Evolutionary conservation across 2,888 invertebrate species (phyloP), one percentile per base, ranked within the genome.

Genomic region (Lasioglossum lativentre): DNA sequence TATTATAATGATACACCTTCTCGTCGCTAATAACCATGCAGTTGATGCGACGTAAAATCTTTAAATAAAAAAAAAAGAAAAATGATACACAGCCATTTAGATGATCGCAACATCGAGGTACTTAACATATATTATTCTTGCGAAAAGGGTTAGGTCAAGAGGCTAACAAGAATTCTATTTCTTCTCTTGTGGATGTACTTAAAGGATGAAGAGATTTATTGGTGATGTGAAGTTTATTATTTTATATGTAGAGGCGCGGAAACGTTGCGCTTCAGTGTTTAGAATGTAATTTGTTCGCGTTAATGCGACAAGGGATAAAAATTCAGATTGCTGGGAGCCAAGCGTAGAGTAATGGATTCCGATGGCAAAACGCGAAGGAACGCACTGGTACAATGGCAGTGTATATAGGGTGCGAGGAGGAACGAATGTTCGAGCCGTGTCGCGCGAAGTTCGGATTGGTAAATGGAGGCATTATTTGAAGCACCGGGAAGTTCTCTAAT

Each of bases 401-500:
- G 16, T 12, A 40, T 12, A 40, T 12, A 40, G n/a, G 40, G 42
- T n/a, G 27, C 14, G 42, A 56, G 16, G 34, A 30, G n/a, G 27
- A 19, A 45, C n/a, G 30, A 27, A 19, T 23, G 23, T 23, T 75
- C 34, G 45, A 77, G 38, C 2, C 40, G 38, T 47, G 68, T 68
- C n/a, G 66, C 56, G 34, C 34, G 56, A 74, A 66, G 23, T 70
- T 77, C 42, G 70, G 63, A 77, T 79, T 40, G 82, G 68, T 76
- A 79, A 86, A 78, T 71, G 83, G 73, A 52, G 42, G 70, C 47
- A 80, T 89, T 88, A 81, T 86, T 78, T 40, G 71, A 79, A 75
- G 71, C 68, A 75, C 40, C 56, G 74, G 68, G 76, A 86, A 88
- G 73, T 86, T 90, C 74, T 85, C 83, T 90, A 85, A 90, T 89